Conservation (phyloP, 2,888 invertebrate species). For the Blera fallax region DNA sequence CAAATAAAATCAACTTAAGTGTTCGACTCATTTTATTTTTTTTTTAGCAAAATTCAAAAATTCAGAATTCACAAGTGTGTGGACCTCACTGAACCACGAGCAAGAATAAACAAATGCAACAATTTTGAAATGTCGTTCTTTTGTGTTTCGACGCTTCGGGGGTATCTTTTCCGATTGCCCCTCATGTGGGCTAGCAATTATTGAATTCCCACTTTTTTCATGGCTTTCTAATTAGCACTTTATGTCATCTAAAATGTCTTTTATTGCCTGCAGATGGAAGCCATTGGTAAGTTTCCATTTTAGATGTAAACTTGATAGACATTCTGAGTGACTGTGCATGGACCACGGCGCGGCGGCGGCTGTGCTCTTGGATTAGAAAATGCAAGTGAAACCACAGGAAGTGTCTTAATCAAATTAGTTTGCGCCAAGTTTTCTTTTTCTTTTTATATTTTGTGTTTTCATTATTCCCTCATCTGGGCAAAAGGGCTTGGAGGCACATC, state of each 20-base stretch:
- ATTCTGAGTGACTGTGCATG: not conserved
- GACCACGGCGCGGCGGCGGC: too few relatives aligned
- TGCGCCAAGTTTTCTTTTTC: not conserved
- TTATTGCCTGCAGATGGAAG: not conserved
- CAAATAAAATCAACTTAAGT: not conserved
- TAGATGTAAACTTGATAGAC: not conserved
- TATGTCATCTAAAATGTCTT: not conserved
- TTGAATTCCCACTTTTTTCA: conserved; percentile 9
- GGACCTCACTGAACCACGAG: conserved; percentile 11
- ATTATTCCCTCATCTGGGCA: not conserved
- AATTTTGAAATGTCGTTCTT: not conserved
- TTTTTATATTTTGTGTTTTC: not conserved
- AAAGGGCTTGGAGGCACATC: not conserved
- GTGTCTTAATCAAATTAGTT: conserved; percentile 5
- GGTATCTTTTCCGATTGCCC: conserved; percentile 5
- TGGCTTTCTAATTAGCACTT: conserved; percentile 27
- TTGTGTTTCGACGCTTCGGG: not conserved
- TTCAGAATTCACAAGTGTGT: not conserved
- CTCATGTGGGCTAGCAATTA: not conserved
- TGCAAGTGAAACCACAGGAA: conserved; percentile 18
- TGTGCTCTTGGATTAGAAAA: not conserved
- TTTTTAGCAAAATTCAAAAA: not conserved
- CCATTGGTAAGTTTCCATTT: not conserved
- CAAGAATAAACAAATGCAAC: conserved; percentile 3
- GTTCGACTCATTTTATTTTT: conserved; percentile 12